Conservation (phyloP, 2,888 invertebrate genomes). For the Cephus nigrinus region DNA sequence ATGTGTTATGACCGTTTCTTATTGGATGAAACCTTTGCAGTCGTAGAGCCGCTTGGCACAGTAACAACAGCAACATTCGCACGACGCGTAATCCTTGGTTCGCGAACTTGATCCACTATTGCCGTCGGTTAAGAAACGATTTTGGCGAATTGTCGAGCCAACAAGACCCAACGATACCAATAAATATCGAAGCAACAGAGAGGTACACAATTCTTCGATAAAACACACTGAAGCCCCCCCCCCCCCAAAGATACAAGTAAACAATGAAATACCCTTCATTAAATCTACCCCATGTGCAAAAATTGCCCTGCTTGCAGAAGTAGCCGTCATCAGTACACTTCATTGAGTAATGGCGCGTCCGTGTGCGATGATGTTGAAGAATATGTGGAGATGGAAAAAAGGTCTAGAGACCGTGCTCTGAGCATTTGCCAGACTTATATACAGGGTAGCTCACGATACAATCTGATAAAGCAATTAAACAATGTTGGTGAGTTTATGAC, state of each 20-base stretch:
- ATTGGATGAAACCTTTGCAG: constrained; percentile 58
- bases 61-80: constrained; percentile 24
- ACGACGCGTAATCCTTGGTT: constrained; percentile 36
- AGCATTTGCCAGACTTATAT: constrained; percentile 75
- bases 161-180: constrained; percentile 5
- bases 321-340: constrained; percentile 75
- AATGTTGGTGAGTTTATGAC: constrained; percentile 73
- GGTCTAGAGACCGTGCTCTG: constrained; percentile 75
- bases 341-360: constrained; percentile 69
- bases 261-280: not conserved
- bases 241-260: not conserved
- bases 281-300: not conserved
- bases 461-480: constrained; percentile 81
- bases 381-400: constrained; percentile 74
- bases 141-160: constrained; percentile 21
- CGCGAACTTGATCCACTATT: constrained; percentile 39
- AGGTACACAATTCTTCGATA: constrained; percentile 23
- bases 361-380: constrained; percentile 71
- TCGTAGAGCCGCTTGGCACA: constrained; percentile 41
- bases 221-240: not conserved
- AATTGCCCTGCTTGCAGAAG: constrained; percentile 41
- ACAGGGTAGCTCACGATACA: constrained; percentile 76
- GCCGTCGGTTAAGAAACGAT: constrained; percentile 41
- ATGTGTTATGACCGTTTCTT: constrained; percentile 35
- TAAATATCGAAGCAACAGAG: constrained; percentile 18